Percentiles rank a stretch among this genome's conserved stretches.
Conservation (phyloP, 1,140 invertebrate species). For the Pogonomyrmex barbatus region DNA sequence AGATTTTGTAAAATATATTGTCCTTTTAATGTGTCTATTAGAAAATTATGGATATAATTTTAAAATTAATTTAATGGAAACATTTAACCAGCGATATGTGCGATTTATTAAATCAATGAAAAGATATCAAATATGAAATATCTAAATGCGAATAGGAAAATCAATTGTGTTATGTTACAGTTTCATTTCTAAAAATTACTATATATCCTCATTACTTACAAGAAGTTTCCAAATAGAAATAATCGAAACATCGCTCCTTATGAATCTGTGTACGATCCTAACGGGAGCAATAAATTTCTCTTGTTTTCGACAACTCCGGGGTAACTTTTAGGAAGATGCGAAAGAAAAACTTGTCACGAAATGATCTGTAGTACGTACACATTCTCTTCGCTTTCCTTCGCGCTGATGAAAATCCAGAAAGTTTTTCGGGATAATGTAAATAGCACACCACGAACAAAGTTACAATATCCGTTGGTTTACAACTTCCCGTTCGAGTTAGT, state of each 20-base stretch:
- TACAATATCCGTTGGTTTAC: constrained; percentile 20
- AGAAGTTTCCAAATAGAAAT: neutral
- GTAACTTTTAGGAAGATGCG: neutral
- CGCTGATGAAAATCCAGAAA: constrained; percentile 21
- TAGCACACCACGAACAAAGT: neutral
- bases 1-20: neutral
- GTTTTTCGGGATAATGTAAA: constrained; percentile 40
- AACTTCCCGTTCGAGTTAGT: constrained; percentile 24
- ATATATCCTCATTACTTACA: neutral
- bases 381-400: neutral
- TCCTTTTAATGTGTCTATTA: neutral
- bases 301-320: constrained; percentile 49
- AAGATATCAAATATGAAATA: neutral
- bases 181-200: neutral
- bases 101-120: too few species aligned
- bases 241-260: neutral
- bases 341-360: constrained; percentile 50
- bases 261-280: constrained; percentile 10
- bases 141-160: neutral
- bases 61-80: neutral
- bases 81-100: neutral
- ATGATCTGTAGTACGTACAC: constrained; percentile 45
- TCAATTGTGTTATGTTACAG: neutral
- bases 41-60: neutral
- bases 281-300: constrained; percentile 30